Percentiles rank a stretch among this genome's conserved stretches.
These are phyloP conservation scores for Biston stratarius DNA, from an alignment of 2,888 invertebrate genomes.

Conservation along the genomic window DNA sequence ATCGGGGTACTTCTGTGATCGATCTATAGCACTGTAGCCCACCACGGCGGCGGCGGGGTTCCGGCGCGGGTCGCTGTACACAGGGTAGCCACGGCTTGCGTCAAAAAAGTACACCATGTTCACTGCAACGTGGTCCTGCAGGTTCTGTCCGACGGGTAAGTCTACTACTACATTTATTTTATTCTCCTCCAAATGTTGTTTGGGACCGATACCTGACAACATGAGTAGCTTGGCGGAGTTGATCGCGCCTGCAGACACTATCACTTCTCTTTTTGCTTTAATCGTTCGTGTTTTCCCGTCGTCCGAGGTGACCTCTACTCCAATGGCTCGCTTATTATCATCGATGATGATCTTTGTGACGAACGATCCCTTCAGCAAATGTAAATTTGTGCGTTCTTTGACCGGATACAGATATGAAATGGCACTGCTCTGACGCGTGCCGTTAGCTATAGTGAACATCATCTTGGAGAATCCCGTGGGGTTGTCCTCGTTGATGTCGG, in stretches of 20 bases:
- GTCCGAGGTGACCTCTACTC: slow-evolving; percentile 65
- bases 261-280: slow-evolving; percentile 72
- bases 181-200: slow-evolving; percentile 58
- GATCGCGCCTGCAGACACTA: slow-evolving; percentile 76
- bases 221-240: slow-evolving; percentile 78
- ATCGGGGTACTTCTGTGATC: slow-evolving; percentile 75
- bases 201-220: slow-evolving; percentile 80
- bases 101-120: slow-evolving; percentile 49
- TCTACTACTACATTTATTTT: slow-evolving; percentile 67
- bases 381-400: slow-evolving; percentile 60
- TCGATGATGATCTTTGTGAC: slow-evolving; percentile 82
- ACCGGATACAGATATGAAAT: slow-evolving; percentile 72
- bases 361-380: slow-evolving; percentile 72
- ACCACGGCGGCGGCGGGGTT: slow-evolving; percentile 47
- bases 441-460: slow-evolving; percentile 73
- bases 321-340: slow-evolving; percentile 68
- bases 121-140: slow-evolving; percentile 75
- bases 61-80: slow-evolving; percentile 52
- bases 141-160: slow-evolving; percentile 73
- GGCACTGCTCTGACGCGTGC: slow-evolving; percentile 76
- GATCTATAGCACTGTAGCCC: slow-evolving; percentile 84
- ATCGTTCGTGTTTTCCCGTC: slow-evolving; percentile 51
- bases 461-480: slow-evolving; percentile 76
- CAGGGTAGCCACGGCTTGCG: slow-evolving; percentile 57
- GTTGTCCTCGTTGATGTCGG: slow-evolving; percentile 65